Evolutionary conservation across 2,797 vertebrate species (phyloP).

Genomic region (Agapornis canus): DNA sequence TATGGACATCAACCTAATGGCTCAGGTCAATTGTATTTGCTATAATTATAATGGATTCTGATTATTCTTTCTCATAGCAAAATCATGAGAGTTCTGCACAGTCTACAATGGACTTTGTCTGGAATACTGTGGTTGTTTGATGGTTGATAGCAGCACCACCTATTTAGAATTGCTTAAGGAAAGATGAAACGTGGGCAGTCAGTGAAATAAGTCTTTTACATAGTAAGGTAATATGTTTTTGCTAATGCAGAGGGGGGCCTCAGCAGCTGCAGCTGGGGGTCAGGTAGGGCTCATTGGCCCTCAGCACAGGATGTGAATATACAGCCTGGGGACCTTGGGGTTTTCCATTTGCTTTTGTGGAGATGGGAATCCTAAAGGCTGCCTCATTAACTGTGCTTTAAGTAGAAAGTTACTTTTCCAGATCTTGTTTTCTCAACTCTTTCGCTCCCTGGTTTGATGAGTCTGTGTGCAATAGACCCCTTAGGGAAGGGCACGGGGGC

Average conservation of each 20-base stretch:
- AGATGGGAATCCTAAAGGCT: neutral
- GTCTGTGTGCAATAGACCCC: neutral
- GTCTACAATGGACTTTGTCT: neutral
- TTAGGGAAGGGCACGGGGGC: neutral
- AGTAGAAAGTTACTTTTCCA: neutral
- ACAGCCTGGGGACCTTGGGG: no score
- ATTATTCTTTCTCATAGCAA: neutral
- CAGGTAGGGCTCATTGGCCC: neutral
- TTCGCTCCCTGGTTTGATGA: neutral
- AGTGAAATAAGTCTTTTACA: neutral
- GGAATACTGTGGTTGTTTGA: neutral
- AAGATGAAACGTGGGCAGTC: neutral
- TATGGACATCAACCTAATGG: neutral
- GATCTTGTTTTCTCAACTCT: neutral
- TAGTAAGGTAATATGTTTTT: neutral
- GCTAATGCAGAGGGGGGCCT: accelerated
- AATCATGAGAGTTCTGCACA: neutral
- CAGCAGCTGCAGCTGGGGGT: accelerated
- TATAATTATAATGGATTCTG: neutral
- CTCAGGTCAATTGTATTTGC: neutral
- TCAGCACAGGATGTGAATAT: neutral
- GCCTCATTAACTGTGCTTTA: neutral
- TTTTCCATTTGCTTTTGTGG: neutral
- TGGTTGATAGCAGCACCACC: neutral
- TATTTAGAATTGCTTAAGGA: neutral